Conservation (phyloP, 1,140 invertebrate genomes). For the Anadara kagoshimensis region DNA sequence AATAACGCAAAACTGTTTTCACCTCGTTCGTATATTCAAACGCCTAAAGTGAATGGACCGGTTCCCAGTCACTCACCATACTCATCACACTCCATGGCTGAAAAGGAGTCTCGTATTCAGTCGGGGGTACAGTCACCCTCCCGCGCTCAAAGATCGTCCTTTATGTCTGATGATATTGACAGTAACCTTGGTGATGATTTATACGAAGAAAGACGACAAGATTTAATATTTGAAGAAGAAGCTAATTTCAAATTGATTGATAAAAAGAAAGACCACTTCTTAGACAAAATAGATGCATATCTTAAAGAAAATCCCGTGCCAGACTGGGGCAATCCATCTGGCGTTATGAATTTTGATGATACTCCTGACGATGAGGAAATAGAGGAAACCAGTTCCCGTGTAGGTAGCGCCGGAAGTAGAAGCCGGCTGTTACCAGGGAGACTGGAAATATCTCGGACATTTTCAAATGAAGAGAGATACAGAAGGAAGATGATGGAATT, state of each 20-base stretch:
- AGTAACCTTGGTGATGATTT: constrained; percentile 59
- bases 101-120: constrained; percentile 44
- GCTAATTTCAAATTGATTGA: constrained; percentile 40
- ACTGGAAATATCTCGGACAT: constrained; percentile 43
- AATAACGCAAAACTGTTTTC: constrained; percentile 2
- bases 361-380: constrained; percentile 16
- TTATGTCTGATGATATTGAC: constrained; percentile 51
- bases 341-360: constrained; percentile 19
- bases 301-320: constrained; percentile 46
- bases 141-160: constrained; percentile 11
- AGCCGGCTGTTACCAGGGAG: constrained; percentile 32
- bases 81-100: constrained; percentile 39
- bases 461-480: constrained; percentile 56
- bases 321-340: constrained; percentile 10
- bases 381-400: constrained; percentile 25
- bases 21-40: constrained; percentile 6
- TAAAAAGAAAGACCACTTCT: constrained; percentile 55
- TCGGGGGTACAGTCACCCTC: constrained; percentile 8
- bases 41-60: constrained; percentile 4
- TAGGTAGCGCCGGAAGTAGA: constrained; percentile 27
- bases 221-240: constrained; percentile 60
- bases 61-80: constrained; percentile 35
- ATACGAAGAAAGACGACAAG: constrained; percentile 54
- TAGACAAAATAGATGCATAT: constrained; percentile 58
- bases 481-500: constrained; percentile 45